Evolutionary conservation across 2,113 vertebrate species (phyloP).

Genomic region (Panthera tigris): DNA sequence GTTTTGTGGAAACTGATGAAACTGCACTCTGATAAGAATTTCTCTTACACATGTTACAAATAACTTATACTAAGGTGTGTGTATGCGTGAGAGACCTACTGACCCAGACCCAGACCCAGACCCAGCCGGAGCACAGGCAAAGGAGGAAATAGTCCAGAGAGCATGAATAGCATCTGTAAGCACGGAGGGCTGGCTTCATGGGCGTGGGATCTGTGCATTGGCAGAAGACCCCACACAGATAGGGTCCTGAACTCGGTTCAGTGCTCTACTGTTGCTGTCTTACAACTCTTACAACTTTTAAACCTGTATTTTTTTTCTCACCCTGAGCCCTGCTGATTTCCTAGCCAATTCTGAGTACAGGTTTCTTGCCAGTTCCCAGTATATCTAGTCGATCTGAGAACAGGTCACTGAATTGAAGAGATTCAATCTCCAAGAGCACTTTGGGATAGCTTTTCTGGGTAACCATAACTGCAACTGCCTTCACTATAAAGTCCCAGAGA

Average conservation of each 20-base stretch:
- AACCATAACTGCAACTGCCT: background rate
- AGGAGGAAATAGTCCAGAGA: background rate
- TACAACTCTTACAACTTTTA: background rate
- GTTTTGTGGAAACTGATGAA: conserved; percentile 2
- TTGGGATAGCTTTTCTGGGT: background rate
- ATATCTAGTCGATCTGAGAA: background rate
- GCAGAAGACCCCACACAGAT: background rate
- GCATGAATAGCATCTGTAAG: background rate
- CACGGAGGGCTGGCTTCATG: background rate
- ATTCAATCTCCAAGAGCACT: background rate
- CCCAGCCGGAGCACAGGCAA: background rate
- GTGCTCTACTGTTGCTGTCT: background rate
- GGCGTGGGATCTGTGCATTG: background rate
- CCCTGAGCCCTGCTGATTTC: background rate
- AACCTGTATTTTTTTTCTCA: background rate
- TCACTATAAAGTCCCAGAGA: background rate
- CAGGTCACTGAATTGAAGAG: background rate
- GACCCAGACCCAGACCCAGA: background rate
- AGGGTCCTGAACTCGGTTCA: background rate
- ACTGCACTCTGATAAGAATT: background rate
- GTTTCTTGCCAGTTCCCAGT: background rate
- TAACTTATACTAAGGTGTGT: background rate
- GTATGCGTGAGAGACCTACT: background rate
- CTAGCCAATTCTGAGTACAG: background rate
- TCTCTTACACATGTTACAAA: background rate